phyloP scores from a whole-genome alignment of 2,113 vertebrate species.

The Petroica traversi region DNA sequence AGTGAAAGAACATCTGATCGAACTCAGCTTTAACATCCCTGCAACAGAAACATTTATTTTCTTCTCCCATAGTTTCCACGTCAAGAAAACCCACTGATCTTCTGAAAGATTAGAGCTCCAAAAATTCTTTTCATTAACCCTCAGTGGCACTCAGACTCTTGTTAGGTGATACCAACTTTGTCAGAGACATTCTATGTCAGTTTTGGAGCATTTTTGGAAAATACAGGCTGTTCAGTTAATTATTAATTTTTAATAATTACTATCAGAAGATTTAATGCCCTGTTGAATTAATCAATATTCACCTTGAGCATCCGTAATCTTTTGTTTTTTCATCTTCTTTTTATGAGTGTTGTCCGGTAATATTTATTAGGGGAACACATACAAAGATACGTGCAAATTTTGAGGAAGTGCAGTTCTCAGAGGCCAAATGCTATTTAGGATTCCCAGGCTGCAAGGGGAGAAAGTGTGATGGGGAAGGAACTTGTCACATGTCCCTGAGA shows the following conservation, averaged over 20 bases:
- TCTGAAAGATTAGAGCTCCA: background rate
- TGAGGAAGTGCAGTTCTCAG: background rate
- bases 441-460: background rate
- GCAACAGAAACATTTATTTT: background rate
- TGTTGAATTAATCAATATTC: background rate
- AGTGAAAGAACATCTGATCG: background rate
- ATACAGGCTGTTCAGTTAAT: background rate
- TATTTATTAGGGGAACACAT: background rate
- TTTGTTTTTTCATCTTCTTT: background rate
- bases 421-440: background rate
- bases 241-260: background rate
- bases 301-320: background rate
- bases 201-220: background rate
- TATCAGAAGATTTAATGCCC: background rate
- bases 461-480: background rate
- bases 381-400: background rate
- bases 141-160: background rate
- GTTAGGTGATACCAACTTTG: background rate
- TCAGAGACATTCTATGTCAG: background rate
- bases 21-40: background rate
- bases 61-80: background rate
- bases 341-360: background rate
- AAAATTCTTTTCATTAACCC: background rate
- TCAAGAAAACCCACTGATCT: background rate
- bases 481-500: background rate